phyloP scores from a whole-genome alignment of 2,888 invertebrate species.

The Drosophila ochracea region DNA sequence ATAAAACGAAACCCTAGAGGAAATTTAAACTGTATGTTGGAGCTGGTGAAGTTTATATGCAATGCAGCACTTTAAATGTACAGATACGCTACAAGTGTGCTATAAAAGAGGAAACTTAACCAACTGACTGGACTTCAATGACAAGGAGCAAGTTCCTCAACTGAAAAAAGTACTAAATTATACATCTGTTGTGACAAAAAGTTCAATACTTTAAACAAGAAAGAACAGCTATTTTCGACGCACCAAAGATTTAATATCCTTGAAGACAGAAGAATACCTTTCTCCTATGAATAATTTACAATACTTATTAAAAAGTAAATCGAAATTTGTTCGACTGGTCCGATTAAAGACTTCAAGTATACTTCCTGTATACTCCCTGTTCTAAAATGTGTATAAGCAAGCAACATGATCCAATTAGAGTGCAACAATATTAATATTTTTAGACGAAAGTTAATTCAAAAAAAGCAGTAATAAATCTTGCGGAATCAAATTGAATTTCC shows the following conservation, averaged over 20 bases:
- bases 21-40: constrained; percentile 33
- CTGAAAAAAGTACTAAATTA: background rate
- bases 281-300: background rate
- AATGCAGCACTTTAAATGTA: background rate
- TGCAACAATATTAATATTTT: constrained; percentile 5
- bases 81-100: background rate
- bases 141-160: background rate
- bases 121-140: background rate
- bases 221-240: background rate
- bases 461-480: background rate
- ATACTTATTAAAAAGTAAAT: background rate
- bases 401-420: background rate
- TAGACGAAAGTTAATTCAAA: background rate
- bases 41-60: constrained; percentile 30
- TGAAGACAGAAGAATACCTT: background rate
- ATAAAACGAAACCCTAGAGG: background rate
- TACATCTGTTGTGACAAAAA: background rate
- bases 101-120: background rate
- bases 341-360: background rate
- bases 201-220: background rate
- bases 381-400: background rate
- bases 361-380: background rate
- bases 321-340: background rate
- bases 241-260: background rate
- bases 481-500: constrained; percentile 52